Percentiles rank a stretch among this genome's conserved stretches.
Evolutionary conservation across 2,113 vertebrate genomes (phyloP).

Genomic region (Tetraodon nigroviridis): DNA sequence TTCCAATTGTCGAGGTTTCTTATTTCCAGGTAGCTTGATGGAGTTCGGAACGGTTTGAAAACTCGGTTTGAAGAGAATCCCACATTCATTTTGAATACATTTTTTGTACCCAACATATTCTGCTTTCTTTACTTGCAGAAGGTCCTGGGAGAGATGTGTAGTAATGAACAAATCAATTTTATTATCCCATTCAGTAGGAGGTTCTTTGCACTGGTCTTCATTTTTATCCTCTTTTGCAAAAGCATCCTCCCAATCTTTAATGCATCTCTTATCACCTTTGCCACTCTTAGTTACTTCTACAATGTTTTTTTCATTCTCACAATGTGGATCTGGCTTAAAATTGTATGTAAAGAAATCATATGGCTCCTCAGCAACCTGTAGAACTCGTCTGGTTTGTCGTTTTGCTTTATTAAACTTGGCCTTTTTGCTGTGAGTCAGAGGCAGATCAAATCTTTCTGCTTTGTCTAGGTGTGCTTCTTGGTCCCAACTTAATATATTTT

Average conservation of each 20-base stretch:
- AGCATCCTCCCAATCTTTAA: conserved; percentile 61
- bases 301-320: conserved; percentile 32
- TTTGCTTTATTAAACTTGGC: conserved; percentile 56
- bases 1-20: conserved; percentile 85
- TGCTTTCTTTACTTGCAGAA: conserved; percentile 76
- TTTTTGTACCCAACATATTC: conserved; percentile 75
- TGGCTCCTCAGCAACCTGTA: conserved; percentile 82
- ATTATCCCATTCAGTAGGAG: conserved; percentile 62
- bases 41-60: conserved; percentile 78
- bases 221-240: conserved; percentile 45
- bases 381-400: conserved; percentile 60
- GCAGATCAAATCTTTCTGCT: conserved; percentile 19
- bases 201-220: conserved; percentile 59
- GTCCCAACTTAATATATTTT: conserved; percentile 69
- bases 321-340: conserved; percentile 80
- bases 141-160: conserved; percentile 71
- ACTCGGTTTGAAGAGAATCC: conserved; percentile 82
- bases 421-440: conserved; percentile 38
- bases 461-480: conserved; percentile 53
- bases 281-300: conserved; percentile 36
- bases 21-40: conserved; percentile 83
- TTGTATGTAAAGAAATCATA: conserved; percentile 92
- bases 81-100: conserved; percentile 72
- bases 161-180: conserved; percentile 76
- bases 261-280: conserved; percentile 47